These are phyloP conservation scores for Thunnus albacares DNA, from an alignment of 2,797 vertebrate genomes.

Conservation along the genomic window DNA sequence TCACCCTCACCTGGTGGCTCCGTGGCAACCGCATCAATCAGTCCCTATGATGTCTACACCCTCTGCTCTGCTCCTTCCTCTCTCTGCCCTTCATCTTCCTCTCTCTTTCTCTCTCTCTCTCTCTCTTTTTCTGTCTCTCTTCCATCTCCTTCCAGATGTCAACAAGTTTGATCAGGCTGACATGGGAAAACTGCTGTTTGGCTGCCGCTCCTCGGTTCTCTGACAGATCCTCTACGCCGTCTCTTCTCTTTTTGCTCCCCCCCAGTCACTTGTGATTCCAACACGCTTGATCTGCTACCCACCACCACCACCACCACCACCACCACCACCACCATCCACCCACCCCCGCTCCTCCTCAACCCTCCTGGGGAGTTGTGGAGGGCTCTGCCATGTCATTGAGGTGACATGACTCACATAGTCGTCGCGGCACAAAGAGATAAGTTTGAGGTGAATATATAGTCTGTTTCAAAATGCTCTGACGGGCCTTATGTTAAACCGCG, in stretches of 20 bases:
- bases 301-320: neutral
- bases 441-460: constrained; percentile 49
- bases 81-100: constrained; percentile 48
- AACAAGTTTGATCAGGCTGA: constrained; percentile 75
- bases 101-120: constrained; percentile 35
- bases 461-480: constrained; percentile 57
- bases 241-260: constrained; percentile 28
- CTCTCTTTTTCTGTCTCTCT: constrained; percentile 37
- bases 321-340: neutral
- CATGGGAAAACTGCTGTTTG: constrained; percentile 57
- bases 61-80: constrained; percentile 39
- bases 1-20: constrained; percentile 62
- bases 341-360: neutral
- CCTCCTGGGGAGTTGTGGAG: constrained; percentile 38
- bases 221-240: constrained; percentile 54
- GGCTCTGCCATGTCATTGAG: constrained; percentile 52
- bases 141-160: constrained; percentile 56
- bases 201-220: constrained; percentile 43
- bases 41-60: constrained; percentile 38
- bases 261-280: constrained; percentile 55
- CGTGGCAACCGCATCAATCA: constrained; percentile 62
- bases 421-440: constrained; percentile 52
- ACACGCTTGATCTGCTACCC: constrained; percentile 60
- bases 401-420: constrained; percentile 60
- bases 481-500: constrained; percentile 9